Evolutionary conservation across 2,888 invertebrate species (phyloP).

Genomic region (Platycnemis pennipes): DNA sequence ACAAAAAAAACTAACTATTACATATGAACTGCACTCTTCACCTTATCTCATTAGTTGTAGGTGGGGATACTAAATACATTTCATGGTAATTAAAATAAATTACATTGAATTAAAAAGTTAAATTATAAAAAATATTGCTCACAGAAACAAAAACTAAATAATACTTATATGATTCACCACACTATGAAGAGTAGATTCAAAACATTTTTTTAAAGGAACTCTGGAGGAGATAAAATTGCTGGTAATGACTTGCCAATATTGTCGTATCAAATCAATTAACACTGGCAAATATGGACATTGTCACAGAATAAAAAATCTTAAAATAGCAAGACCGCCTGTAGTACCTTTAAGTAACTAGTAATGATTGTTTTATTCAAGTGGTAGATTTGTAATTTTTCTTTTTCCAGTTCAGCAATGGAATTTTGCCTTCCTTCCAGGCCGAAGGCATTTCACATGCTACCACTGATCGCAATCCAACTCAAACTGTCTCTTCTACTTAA

Average conservation of each 20-base stretch:
- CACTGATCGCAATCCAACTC: background rate
- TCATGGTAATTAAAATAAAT: no score
- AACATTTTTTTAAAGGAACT: background rate
- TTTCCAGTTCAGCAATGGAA: background rate
- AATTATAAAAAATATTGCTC: no score
- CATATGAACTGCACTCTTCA: no score
- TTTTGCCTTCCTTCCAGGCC: background rate
- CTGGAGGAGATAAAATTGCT: no score
- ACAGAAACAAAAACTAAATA: no score
- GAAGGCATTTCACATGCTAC: background rate
- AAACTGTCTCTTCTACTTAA: background rate
- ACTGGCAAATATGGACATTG: background rate
- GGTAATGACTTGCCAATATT: background rate
- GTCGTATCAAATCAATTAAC: background rate
- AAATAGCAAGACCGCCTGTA: background rate
- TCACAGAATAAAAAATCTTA: background rate
- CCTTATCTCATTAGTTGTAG: no score
- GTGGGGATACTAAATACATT: no score
- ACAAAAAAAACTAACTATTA: no score
- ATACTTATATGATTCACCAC: no score
- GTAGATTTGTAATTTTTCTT: background rate
- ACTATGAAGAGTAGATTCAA: no score
- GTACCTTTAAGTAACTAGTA: no score
- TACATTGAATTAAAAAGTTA: no score
- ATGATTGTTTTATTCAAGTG: background rate